Evolutionary conservation across 2,888 invertebrate species (phyloP).

Genomic region (Brachylomia viminalis): DNA sequence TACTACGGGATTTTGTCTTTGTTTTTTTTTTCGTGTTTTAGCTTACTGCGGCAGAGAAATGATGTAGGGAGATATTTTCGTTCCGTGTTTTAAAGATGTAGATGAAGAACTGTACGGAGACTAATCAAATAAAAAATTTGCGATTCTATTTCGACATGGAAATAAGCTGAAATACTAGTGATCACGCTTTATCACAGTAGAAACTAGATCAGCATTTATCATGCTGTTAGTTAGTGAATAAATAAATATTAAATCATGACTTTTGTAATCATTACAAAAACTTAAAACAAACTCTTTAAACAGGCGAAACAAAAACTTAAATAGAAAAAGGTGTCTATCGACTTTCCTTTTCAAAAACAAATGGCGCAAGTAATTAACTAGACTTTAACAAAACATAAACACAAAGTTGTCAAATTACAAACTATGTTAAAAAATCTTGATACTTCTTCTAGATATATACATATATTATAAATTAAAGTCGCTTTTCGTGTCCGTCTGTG

Average conservation of each 20-base stretch:
- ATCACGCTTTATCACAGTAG: slow-evolving; percentile 27
- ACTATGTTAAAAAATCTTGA: not conserved
- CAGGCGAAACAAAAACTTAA: not conserved
- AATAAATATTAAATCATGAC: slow-evolving; percentile 14
- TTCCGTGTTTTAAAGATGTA: not conserved
- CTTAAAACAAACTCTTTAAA: slow-evolving; percentile 14
- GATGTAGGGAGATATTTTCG: slow-evolving; percentile 10
- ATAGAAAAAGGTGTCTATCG: not conserved
- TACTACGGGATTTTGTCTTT: slow-evolving; percentile 41
- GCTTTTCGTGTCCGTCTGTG: not conserved
- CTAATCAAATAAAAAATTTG: slow-evolving; percentile 11
- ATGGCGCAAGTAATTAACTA: slow-evolving; percentile 31
- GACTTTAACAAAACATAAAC: slow-evolving; percentile 4
- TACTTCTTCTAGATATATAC: not conserved
- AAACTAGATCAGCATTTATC: slow-evolving; percentile 10
- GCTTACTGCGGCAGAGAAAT: not conserved
- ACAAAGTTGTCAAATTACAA: not conserved
- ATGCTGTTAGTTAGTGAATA: not conserved
- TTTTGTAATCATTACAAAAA: slow-evolving; percentile 22
- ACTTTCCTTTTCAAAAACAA: slow-evolving; percentile 19
- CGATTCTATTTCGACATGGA: slow-evolving; percentile 16
- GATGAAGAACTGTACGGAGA: not conserved
- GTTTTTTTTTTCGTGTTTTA: slow-evolving; percentile 7
- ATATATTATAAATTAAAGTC: not conserved
- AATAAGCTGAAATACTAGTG: slow-evolving; percentile 23